These are phyloP conservation scores for Cottoperca gobio DNA, from an alignment of 2,797 vertebrate genomes.

Conservation along the genomic window DNA sequence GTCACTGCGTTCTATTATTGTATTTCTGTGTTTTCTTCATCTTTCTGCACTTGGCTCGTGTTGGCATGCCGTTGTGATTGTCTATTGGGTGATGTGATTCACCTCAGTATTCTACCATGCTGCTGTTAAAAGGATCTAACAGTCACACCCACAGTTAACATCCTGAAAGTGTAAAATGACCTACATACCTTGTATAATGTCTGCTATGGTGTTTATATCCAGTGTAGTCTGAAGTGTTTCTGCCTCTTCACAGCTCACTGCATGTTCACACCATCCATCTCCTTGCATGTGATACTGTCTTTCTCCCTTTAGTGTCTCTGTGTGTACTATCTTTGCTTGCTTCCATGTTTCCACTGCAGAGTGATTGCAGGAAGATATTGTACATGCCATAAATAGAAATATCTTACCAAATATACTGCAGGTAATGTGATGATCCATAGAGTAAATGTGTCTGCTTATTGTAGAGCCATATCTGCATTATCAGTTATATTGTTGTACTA, in stretches of 20 bases:
- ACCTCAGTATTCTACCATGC: not conserved
- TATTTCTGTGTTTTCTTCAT: not conserved
- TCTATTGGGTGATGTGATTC: slow-evolving; percentile 10
- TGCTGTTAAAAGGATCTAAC: slow-evolving; percentile 15
- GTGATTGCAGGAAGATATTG: not conserved
- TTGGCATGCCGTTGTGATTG: slow-evolving; percentile 29
- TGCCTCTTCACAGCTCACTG: slow-evolving; percentile 42
- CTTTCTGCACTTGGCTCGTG: not conserved
- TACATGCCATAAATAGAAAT: not conserved
- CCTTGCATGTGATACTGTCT: slow-evolving; percentile 37
- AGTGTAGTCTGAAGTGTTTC: slow-evolving; percentile 15
- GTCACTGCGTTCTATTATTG: not conserved
- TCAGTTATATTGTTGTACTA: not conserved
- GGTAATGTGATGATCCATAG: not conserved
- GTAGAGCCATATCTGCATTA: not conserved
- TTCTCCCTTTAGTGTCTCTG: not conserved
- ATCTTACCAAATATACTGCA: not conserved
- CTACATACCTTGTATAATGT: slow-evolving; percentile 8
- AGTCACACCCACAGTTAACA: slow-evolving; percentile 10
- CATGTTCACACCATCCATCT: slow-evolving; percentile 42
- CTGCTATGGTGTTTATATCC: slow-evolving; percentile 30
- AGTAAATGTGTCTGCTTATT: not conserved
- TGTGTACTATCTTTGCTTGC: not conserved
- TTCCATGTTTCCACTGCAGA: not conserved
- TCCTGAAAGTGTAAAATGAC: slow-evolving; percentile 3